These are phyloP conservation scores for Ahaetulla prasina DNA, from an alignment of 2,113 vertebrate species.

Conservation along the genomic window DNA sequence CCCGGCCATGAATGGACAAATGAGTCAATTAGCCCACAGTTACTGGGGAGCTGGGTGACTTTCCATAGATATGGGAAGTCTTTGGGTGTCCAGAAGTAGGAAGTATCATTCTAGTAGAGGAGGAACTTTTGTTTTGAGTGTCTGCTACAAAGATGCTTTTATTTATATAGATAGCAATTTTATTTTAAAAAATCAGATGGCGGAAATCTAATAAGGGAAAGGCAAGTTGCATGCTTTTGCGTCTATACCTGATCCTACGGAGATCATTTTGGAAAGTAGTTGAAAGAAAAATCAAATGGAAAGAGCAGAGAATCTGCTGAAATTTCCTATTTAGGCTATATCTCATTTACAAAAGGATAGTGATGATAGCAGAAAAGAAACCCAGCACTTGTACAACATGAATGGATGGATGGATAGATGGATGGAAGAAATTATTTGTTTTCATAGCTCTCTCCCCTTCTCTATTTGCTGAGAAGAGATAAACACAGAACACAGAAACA, in stretches of 20 bases:
- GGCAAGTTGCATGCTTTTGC: not conserved
- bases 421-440: constrained; percentile 5
- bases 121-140: not conserved
- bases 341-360: not conserved
- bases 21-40: not conserved
- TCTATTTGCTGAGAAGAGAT: constrained; percentile 28
- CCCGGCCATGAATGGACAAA: not conserved
- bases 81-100: not conserved
- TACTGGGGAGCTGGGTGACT: not conserved
- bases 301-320: not conserved
- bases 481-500: constrained; percentile 28
- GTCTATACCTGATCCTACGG: not conserved
- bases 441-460: not conserved
- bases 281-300: not conserved
- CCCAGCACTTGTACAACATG: constrained; percentile 35
- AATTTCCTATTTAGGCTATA: not conserved
- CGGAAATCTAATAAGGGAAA: not conserved
- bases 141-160: not conserved
- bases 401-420: not conserved
- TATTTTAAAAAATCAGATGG: not conserved
- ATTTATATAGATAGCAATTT: not conserved
- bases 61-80: not conserved
- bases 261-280: not conserved
- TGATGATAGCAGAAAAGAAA: not conserved
- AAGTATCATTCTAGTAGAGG: not conserved